Evolutionary conservation across 2,113 vertebrate genomes (phyloP), one percentile per base, ranked within the genome.

Genomic region (Azemiops feae): DNA sequence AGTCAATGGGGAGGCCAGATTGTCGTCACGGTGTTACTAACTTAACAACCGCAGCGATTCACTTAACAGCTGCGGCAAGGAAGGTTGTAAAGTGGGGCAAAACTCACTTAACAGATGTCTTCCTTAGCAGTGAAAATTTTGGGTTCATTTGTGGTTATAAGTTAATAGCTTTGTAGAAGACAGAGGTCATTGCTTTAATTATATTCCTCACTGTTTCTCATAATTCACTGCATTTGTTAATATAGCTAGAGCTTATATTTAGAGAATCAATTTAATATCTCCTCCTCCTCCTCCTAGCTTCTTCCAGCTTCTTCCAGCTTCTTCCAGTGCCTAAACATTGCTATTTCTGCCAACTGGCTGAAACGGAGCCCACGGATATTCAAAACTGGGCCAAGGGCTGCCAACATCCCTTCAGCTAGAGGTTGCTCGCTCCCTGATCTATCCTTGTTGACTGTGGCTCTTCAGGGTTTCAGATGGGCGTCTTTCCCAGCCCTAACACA

Each of bases 181-280:
- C 52, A 95, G 93, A 95, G 96, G 93, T 94, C 95, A 95, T 55
- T 0, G 81, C 91, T 96, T 96, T 93, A 95, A 93, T 96, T 96
- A 96, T 95, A 96, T 93, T 93, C 64, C 86, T 93, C 93, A 95
- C 96, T 96, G 96, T 96, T 97, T 97, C 96, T 88, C 92, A 89
- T 0, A 0, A 93, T 93, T 95, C 95, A 96, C 90, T 95, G 85
- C 91, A 96, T 95, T 91, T 94, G 39, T 94, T 96, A 95, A 95
- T 94, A 95, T 91, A 0, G 2, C 64, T 88, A 95, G 95, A 95
- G 93, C 88, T 95, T 58, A 93, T 88, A 89, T 94, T 96, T 96
- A 60, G 30, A 85, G n/a, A n/a, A n/a, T n/a, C n/a, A n/a, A n/a
- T n/a, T n/a, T n/a, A n/a, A n/a, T n/a, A n/a, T n/a, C 16, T 74